These are phyloP conservation scores for Drosophila sechellia DNA, from an alignment of 1,140 invertebrate genomes.

Conservation along the genomic window DNA sequence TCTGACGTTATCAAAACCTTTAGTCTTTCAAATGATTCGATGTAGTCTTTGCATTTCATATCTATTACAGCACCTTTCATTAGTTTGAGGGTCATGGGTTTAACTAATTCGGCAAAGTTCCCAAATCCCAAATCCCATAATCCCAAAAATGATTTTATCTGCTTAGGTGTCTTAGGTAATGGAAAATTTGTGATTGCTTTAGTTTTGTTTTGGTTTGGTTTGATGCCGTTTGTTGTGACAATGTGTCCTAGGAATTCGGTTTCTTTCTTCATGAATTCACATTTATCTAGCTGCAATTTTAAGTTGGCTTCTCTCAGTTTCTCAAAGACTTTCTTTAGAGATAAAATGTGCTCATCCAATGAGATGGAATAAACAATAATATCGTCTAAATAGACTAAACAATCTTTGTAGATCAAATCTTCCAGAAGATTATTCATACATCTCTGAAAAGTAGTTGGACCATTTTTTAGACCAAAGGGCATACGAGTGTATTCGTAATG, in stretches of 20 bases:
- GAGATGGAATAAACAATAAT: no score
- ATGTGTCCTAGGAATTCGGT: not conserved
- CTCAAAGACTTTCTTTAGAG: no score
- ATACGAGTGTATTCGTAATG: no score
- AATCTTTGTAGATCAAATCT: no score
- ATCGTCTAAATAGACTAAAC: no score
- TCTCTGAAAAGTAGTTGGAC: no score
- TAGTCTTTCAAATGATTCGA: not conserved
- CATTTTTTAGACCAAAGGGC: no score
- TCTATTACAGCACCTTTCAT: not conserved
- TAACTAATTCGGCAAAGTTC: conserved; percentile 9
- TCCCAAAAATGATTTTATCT: conserved; percentile 70
- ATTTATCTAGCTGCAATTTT: conserved; percentile 1
- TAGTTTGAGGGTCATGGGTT: not conserved
- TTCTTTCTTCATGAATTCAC: not conserved
- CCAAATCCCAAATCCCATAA: no score
- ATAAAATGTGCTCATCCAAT: not conserved
- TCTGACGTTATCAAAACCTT: not conserved
- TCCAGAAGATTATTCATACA: no score
- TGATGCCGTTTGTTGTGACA: not conserved
- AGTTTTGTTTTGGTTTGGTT: conserved; percentile 42
- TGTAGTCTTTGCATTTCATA: not conserved
- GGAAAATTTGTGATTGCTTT: conserved; percentile 37
- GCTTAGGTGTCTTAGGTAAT: conserved; percentile 54
- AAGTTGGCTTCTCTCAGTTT: conserved; percentile 52